Evolutionary conservation across 2,113 vertebrate genomes (phyloP).

Genomic region (Irena cyanogastra): DNA sequence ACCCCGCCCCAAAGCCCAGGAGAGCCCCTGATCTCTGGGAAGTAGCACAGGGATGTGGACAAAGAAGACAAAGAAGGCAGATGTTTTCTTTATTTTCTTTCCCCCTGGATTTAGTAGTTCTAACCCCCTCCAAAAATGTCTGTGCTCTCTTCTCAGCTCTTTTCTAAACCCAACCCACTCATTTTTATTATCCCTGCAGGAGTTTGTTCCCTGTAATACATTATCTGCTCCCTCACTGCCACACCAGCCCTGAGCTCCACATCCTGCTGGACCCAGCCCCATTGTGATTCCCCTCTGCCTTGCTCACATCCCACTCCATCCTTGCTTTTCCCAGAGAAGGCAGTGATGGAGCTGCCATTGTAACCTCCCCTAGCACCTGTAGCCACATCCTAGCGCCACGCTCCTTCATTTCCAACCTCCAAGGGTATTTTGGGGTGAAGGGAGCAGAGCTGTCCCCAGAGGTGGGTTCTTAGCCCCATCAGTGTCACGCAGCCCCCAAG

Average conservation of each 20-base stretch:
- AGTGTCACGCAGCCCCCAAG: fast-evolving
- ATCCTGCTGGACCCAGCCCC: neutral
- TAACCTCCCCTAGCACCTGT: neutral
- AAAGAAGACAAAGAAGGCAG: neutral
- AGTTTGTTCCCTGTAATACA: neutral
- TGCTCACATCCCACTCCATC: neutral
- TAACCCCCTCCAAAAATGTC: neutral
- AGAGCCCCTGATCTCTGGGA: neutral
- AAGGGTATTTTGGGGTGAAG: neutral
- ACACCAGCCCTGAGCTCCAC: neutral
- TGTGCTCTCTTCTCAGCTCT: neutral
- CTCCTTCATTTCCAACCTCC: fast-evolving
- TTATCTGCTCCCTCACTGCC: neutral
- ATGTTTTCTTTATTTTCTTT: neutral
- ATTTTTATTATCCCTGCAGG: neutral
- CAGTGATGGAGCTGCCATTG: fast-evolving
- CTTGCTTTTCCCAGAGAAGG: neutral
- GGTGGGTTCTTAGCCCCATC: fast-evolving
- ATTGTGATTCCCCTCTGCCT: neutral
- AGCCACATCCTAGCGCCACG: fast-evolving
- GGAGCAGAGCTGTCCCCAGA: neutral
- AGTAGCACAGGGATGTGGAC: neutral
- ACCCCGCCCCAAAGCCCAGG: neutral
- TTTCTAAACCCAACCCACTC: neutral
- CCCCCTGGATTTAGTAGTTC: neutral